A percentile compares a stretch with the other conserved stretches of the same genome.
Evolutionary conservation across 1,140 invertebrate species (phyloP).

Genomic region (Dreissena polymorpha): DNA sequence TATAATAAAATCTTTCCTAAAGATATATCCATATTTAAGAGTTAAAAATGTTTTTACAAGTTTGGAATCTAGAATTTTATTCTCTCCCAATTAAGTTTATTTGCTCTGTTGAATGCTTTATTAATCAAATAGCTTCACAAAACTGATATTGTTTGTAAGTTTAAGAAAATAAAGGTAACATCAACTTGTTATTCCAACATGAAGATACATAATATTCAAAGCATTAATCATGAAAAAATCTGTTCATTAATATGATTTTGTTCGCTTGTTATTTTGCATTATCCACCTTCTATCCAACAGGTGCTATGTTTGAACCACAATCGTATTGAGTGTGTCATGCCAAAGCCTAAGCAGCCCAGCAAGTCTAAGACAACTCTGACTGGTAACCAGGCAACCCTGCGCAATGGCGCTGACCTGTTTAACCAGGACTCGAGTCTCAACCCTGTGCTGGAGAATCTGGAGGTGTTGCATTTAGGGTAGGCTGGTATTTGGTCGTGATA

Average conservation of each 20-base stretch:
- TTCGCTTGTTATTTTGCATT: no score
- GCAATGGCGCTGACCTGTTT: slow-evolving; percentile 55
- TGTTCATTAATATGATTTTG: no score
- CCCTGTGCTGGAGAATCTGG: slow-evolving; percentile 76
- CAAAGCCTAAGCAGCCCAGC: slow-evolving; percentile 64
- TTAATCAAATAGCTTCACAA: no score
- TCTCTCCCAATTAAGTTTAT: no score
- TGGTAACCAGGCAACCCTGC: slow-evolving; percentile 24
- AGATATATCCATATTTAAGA: neutral
- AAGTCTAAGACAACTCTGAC: slow-evolving; percentile 26
- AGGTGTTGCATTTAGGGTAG: slow-evolving; percentile 79
- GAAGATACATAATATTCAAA: no score
- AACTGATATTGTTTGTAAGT: no score
- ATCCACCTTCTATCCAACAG: slow-evolving; percentile 47
- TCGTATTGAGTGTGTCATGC: slow-evolving; percentile 78
- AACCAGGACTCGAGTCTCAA: slow-evolving; percentile 53
- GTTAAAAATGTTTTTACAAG: neutral
- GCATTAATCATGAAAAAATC: no score
- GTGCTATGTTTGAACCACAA: slow-evolving; percentile 79
- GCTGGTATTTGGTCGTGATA: neutral
- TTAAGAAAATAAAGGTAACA: no score
- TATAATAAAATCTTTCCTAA: neutral
- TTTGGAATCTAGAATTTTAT: no score
- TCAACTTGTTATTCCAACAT: no score
- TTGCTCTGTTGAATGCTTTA: no score